phyloP scores from a whole-genome alignment of 2,888 invertebrate species.

The Electrophaes corylata region DNA sequence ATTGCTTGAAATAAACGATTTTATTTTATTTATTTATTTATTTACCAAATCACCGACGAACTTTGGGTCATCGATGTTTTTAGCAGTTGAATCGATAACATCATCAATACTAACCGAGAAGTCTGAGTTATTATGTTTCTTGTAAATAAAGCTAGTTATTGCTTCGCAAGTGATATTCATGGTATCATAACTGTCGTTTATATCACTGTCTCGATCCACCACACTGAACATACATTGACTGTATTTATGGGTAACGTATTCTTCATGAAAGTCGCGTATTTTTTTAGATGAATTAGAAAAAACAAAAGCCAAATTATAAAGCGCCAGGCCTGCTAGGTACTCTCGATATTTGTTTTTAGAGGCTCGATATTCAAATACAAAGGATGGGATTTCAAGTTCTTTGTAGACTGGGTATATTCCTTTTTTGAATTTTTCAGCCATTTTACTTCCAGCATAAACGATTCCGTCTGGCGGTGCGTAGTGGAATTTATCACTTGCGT shows the following conservation, averaged over 20 bases:
- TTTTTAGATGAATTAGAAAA: not conserved
- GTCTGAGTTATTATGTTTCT: not conserved
- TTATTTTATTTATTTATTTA: too few relatives aligned
- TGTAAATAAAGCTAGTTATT: conserved; percentile 8
- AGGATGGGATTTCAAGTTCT: conserved; percentile 7
- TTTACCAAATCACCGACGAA: not conserved
- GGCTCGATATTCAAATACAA: conserved; percentile 18
- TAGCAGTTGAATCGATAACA: not conserved
- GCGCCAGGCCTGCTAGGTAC: conserved; percentile 19
- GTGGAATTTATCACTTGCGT: not conserved
- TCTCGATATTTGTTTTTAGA: conserved; percentile 17
- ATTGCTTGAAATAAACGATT: too few relatives aligned
- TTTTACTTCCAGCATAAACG: not conserved
- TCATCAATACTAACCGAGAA: not conserved
- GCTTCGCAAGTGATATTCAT: conserved; percentile 5
- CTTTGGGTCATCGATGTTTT: not conserved
- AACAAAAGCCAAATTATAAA: conserved; percentile 16
- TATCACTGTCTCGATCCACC: not conserved
- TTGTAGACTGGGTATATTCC: conserved; percentile 12
- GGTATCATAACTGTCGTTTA: not conserved
- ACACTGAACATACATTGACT: conserved; percentile 1
- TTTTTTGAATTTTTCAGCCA: not conserved
- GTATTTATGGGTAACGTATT: not conserved
- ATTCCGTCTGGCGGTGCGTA: conserved; percentile 7
- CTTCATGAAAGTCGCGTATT: not conserved